Conservation (phyloP, 2,888 invertebrate genomes). For the Drosophila longiperda region DNA sequence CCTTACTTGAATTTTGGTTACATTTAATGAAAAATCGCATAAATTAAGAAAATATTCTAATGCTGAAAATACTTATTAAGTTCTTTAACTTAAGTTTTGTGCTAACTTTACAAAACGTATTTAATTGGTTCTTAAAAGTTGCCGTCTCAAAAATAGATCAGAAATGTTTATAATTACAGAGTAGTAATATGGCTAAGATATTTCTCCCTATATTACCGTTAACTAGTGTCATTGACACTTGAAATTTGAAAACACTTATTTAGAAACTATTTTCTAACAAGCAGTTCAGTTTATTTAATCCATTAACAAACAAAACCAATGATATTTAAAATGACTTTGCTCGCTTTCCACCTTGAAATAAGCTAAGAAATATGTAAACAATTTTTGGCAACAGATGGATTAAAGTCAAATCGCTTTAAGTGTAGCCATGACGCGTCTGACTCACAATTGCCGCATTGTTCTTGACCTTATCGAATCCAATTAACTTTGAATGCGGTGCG, state of each 20-base stretch:
- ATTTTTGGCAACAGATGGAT: constrained; percentile 39
- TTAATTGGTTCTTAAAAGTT: background rate
- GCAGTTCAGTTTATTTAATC: constrained; percentile 6
- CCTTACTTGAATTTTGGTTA: background rate
- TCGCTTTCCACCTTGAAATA: constrained; percentile 37
- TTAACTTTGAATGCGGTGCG: constrained; percentile 69
- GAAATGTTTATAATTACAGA: background rate
- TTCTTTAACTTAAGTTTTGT: background rate
- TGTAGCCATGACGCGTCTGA: constrained; percentile 51
- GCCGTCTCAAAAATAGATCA: background rate
- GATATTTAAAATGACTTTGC: constrained; percentile 21
- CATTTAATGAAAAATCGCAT: background rate
- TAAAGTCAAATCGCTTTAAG: constrained; percentile 27
- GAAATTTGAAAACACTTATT: background rate
- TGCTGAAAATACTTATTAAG: background rate
- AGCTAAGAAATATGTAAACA: constrained; percentile 15
- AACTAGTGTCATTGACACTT: constrained; percentile 7
- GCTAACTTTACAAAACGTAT: background rate
- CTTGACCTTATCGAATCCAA: constrained; percentile 78
- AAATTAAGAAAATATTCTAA: background rate
- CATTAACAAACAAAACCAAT: constrained; percentile 16
- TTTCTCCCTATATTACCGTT: background rate
- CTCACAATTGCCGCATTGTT: constrained; percentile 62
- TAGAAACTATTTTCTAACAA: background rate
- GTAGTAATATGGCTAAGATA: background rate